phyloP scores from a whole-genome alignment of 2,797 vertebrate genomes.

The Rhincodon typus region DNA sequence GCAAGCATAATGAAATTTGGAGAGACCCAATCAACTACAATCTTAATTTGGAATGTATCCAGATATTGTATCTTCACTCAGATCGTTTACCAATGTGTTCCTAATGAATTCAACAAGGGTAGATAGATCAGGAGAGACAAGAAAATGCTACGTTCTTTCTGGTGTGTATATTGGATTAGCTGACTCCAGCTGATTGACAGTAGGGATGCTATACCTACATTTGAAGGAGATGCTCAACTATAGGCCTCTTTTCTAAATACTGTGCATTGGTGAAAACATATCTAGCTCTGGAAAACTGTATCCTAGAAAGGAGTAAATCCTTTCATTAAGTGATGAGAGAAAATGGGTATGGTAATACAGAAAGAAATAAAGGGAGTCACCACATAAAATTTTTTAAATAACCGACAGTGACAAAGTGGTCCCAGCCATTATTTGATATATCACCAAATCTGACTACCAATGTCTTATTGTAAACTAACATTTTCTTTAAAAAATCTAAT shows the following conservation, averaged over 20 bases:
- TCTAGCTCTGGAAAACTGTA: background rate
- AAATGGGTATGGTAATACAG: background rate
- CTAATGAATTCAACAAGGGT: background rate
- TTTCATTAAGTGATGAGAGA: background rate
- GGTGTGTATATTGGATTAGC: background rate
- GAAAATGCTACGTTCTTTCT: background rate
- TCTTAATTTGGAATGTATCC: background rate
- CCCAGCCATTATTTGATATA: no score
- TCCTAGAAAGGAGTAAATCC: background rate
- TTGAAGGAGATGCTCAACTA: background rate
- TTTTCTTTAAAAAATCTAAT: background rate
- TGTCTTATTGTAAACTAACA: background rate
- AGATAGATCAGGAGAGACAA: background rate
- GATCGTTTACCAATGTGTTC: background rate
- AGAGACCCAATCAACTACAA: background rate
- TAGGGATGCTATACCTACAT: background rate
- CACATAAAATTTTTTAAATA: background rate
- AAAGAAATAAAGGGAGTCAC: background rate
- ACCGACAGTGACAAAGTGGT: no score
- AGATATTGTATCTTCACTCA: background rate
- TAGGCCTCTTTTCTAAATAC: background rate
- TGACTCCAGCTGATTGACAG: background rate
- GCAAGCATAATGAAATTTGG: background rate
- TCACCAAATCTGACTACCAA: background rate
- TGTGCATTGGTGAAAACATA: background rate